Conservation (phyloP, 1,140 invertebrate genomes). For the Drosophila pruinosa region DNA sequence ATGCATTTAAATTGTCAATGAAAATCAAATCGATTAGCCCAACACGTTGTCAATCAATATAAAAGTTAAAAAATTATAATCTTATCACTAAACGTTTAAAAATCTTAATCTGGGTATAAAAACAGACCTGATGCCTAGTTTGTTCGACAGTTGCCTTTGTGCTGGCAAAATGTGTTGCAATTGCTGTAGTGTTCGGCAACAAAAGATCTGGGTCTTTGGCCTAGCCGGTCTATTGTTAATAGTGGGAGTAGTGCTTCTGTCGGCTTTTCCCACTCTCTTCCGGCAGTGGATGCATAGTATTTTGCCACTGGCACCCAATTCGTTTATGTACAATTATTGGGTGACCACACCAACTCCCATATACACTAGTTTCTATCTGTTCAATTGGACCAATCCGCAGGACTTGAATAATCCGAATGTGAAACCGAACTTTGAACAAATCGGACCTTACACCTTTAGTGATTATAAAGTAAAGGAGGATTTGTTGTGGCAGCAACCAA, state of each 20-base stretch:
- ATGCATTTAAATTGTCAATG: neutral
- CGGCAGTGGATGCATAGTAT: conserved; percentile 52
- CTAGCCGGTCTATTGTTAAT: conserved; percentile 36
- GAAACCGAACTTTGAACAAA: conserved; percentile 87
- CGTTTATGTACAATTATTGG: conserved; percentile 87
- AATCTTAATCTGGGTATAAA: neutral
- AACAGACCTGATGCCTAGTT: neutral
- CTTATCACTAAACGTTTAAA: neutral
- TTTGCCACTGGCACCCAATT: conserved; percentile 83
- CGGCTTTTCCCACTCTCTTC: conserved; percentile 58
- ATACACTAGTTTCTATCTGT: conserved; percentile 89
- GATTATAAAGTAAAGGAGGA: conserved; percentile 86
- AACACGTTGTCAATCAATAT: neutral
- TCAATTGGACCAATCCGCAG: conserved; percentile 91
- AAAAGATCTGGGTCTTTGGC: conserved; percentile 71
- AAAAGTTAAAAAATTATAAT: neutral
- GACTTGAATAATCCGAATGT: conserved; percentile 83
- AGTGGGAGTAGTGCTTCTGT: conserved; percentile 45
- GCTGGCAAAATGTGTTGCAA: conserved; percentile 61
- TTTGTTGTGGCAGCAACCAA: conserved; percentile 86
- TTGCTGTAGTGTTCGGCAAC: conserved; percentile 69
- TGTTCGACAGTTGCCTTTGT: conserved; percentile 10
- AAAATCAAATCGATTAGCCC: neutral
- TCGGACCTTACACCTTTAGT: conserved; percentile 86
- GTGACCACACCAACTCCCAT: conserved; percentile 89